Percentiles rank a stretch among this genome's conserved stretches.
Conservation (phyloP, 2,797 vertebrate species). For the Natrix natrix region DNA sequence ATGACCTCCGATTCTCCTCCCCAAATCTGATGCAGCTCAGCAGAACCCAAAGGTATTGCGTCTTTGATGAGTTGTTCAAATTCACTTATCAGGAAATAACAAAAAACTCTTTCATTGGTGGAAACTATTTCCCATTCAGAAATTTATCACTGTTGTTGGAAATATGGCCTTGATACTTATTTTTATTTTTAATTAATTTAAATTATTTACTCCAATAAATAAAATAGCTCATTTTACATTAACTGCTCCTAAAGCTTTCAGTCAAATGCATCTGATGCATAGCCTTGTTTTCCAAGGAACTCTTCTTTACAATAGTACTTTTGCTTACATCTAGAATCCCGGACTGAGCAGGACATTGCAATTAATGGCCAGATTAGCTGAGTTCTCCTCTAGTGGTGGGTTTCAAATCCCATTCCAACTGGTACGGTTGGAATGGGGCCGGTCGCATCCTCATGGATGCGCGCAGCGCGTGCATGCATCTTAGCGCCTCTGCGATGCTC, state of each 20-base stretch:
- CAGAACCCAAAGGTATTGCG: not conserved
- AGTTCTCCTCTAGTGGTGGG: not conserved
- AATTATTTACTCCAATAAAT: not conserved
- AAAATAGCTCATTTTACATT: not conserved
- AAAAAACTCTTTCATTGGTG: not conserved
- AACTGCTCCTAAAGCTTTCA: not conserved
- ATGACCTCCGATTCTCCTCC: not conserved
- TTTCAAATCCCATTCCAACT: too few relatives aligned
- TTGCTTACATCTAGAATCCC: not conserved
- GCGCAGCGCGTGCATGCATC: too few relatives aligned
- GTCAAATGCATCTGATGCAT: not conserved
- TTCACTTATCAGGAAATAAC: not conserved
- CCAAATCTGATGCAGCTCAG: not conserved
- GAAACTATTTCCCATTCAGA: not conserved
- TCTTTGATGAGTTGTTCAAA: not conserved
- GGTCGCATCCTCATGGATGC: too few relatives aligned
- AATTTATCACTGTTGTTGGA: not conserved
- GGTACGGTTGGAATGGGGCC: too few relatives aligned
- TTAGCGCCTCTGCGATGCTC: too few relatives aligned
- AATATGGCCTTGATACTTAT: not conserved
- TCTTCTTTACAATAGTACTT: not conserved
- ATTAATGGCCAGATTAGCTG: not conserved
- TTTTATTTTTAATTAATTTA: too few relatives aligned
- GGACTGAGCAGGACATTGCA: not conserved
- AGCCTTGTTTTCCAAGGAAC: not conserved